Conservation (phyloP, 2,113 vertebrate genomes). For the Brachyistius frenatus region DNA sequence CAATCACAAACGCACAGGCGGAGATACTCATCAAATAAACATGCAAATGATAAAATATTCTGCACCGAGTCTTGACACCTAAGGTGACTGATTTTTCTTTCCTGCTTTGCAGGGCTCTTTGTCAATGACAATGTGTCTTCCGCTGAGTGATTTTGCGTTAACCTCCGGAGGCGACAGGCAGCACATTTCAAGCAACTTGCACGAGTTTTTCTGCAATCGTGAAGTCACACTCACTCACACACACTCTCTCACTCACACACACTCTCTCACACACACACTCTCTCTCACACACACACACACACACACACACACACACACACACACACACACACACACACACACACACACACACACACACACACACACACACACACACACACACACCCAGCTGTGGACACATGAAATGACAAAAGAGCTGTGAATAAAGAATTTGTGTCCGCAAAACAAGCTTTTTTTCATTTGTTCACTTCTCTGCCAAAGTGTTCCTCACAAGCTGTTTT, state of each 20-base stretch:
- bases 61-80: slow-evolving; percentile 66
- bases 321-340: no score
- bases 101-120: slow-evolving; percentile 64
- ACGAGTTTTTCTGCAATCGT: slow-evolving; percentile 34
- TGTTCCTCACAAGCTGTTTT: slow-evolving; percentile 30
- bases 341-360: no score
- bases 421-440: slow-evolving; percentile 41
- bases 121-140: slow-evolving; percentile 74
- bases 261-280: no score
- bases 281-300: background rate
- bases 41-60: slow-evolving; percentile 80
- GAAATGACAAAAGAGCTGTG: slow-evolving; percentile 51
- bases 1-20: slow-evolving; percentile 57
- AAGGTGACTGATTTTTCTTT: slow-evolving; percentile 65
- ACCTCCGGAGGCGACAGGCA: slow-evolving; percentile 71
- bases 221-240: background rate
- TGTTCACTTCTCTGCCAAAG: slow-evolving; percentile 16
- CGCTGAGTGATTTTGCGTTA: slow-evolving; percentile 72
- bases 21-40: slow-evolving; percentile 80
- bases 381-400: slow-evolving; percentile 29
- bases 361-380: background rate
- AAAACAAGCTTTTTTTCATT: slow-evolving; percentile 42
- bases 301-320: no score
- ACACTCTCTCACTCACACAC: background rate
- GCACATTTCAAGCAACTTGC: slow-evolving; percentile 66